Evolutionary conservation across 2,888 invertebrate genomes (phyloP), one percentile per base, ranked within the genome.

Genomic region (Drosophila mayaguana): DNA sequence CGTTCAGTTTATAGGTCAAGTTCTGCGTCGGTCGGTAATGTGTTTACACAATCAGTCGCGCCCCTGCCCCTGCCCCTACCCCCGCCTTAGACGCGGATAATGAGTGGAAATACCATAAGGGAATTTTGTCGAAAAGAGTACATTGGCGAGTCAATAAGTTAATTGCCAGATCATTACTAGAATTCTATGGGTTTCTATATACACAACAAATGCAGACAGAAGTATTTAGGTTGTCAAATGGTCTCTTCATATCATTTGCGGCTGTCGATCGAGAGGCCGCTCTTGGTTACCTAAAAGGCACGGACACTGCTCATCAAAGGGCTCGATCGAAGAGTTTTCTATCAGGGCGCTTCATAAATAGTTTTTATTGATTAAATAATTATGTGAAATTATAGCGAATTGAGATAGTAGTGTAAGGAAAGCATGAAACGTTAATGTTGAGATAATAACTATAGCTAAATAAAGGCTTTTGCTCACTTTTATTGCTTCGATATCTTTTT

Each of bases 1-100:
- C 46, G 63, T 72, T 61, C n/a, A 20, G 54, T 81, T 83, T 79
- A 65, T 84, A 63, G 89, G 83, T 84, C 83, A 88, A 88, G 89
- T 88, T 84, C 83, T 83, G 55, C 57, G 36, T 50, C 51, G 63
- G 60, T 53, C 60, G 63, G 68, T 74, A 61, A 63, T 79, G 40
- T 72, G 80, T 75, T 78, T 83, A 73, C 73, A 56, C 69, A 84
- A 83, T 81, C 81, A 81, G 60, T 61, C 65, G 38, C 51, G 50
- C 51, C 65, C 11, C 28, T 53, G 50, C 51, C 65, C 11, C 28
- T 3, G 28, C 12, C 28, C n/a, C 32, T 7, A 28, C 9, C 6
- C 25, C 32, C 20, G 34, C 43, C 55, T 60, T 38, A 53, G 46
- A 18, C 11, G 18, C 20, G 14, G 54, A 72, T 78, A 85, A 85